Conservation (phyloP, 2,888 invertebrate species). For the Euplexia lucipara region DNA sequence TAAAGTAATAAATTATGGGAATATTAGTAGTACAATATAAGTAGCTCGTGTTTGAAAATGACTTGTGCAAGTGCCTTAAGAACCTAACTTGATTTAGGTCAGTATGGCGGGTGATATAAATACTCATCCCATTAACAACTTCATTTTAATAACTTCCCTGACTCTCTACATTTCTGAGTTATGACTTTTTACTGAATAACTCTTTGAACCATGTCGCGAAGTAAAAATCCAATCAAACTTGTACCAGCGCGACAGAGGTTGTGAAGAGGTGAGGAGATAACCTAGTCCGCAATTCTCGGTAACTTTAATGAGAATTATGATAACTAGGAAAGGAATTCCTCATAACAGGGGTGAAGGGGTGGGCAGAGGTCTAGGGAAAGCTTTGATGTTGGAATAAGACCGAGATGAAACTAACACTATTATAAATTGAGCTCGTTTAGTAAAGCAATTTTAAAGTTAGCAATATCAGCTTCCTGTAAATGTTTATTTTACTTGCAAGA, state of each 20-base stretch:
- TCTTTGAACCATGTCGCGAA: constrained; percentile 20
- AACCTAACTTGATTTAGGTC: too few relatives aligned
- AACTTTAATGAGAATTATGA: constrained; percentile 51
- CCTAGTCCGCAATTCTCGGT: constrained; percentile 9
- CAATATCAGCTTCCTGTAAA: background rate
- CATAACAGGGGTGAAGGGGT: background rate
- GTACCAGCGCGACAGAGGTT: constrained; percentile 26
- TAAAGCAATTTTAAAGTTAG: background rate
- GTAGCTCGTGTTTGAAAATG: background rate
- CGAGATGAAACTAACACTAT: constrained; percentile 21
- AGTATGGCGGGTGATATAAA: background rate
- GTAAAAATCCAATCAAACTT: constrained; percentile 48
- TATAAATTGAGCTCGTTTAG: constrained; percentile 4
- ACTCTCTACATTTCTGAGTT: background rate
- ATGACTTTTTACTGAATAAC: background rate
- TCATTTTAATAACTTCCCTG: background rate
- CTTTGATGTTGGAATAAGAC: constrained; percentile 27
- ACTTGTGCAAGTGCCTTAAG: too few relatives aligned
- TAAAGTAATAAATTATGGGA: background rate
- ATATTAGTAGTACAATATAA: background rate
- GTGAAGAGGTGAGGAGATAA: constrained; percentile 21
- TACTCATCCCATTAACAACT: background rate
- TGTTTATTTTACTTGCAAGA: background rate
- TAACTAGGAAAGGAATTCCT: constrained; percentile 28
- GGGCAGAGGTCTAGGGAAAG: background rate